These are phyloP conservation scores for Hystrix brachyura DNA, from an alignment of 2,113 vertebrate species.

Conservation along the genomic window DNA sequence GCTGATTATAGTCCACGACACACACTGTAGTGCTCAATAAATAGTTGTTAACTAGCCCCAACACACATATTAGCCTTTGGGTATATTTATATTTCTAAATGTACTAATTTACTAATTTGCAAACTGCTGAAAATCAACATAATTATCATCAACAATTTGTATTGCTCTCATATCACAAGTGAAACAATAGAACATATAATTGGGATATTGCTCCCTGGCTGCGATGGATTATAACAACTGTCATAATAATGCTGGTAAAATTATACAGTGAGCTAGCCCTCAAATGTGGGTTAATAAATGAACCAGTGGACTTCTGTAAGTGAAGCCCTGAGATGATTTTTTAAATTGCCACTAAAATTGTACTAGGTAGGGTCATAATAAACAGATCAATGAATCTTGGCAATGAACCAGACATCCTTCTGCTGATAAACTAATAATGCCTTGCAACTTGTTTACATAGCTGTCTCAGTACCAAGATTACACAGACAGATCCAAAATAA, in stretches of 20 bases:
- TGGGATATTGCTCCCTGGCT: conserved; percentile 81
- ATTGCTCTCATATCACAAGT: conserved; percentile 82
- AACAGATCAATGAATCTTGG: conserved; percentile 82
- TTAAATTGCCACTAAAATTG: conserved; percentile 77
- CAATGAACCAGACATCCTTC: conserved; percentile 77
- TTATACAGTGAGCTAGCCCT: conserved; percentile 72
- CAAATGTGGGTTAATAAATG: conserved; percentile 78
- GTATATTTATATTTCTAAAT: conserved; percentile 83
- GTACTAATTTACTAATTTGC: conserved; percentile 85
- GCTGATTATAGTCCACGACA: conserved; percentile 70
- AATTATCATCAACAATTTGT: conserved; percentile 85
- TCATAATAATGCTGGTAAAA: conserved; percentile 78
- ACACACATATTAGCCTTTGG: conserved; percentile 75
- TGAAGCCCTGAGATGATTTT: conserved; percentile 75
- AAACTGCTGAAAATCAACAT: conserved; percentile 83
- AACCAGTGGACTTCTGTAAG: conserved; percentile 70
- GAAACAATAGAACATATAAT: conserved; percentile 81
- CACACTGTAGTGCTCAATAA: conserved; percentile 74
- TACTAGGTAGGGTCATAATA: conserved; percentile 76
- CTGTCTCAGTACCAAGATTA: conserved; percentile 66
- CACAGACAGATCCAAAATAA: conserved; percentile 66
- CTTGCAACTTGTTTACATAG: conserved; percentile 72
- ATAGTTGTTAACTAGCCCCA: conserved; percentile 82
- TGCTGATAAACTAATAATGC: conserved; percentile 76
- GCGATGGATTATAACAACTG: conserved; percentile 71